Evolutionary conservation across 2,797 vertebrate genomes (phyloP).

Genomic region (Podarcis lilfordi): DNA sequence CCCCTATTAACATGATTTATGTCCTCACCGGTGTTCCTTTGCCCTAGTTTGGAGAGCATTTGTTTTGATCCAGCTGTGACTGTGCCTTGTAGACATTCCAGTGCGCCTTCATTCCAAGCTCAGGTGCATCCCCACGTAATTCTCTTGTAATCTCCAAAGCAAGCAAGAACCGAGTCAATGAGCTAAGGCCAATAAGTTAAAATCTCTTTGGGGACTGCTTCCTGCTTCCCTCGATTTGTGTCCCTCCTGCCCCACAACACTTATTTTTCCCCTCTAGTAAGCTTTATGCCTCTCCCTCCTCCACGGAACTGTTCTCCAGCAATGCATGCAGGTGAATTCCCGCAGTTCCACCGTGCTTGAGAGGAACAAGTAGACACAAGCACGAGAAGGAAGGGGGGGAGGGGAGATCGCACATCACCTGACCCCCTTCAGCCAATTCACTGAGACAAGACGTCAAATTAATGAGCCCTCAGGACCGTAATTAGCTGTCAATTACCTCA

Average conservation of each 20-base stretch:
- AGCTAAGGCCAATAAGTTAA: not conserved
- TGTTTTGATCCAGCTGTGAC: not conserved
- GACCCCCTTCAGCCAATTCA: slow-evolving; percentile 85
- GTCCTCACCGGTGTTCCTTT: not conserved
- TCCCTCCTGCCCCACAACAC: not conserved
- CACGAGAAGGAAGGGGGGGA: not conserved
- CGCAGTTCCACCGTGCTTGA: slow-evolving; percentile 23
- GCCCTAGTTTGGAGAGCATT: not conserved
- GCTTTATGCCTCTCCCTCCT: not conserved
- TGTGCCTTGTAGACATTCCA: not conserved
- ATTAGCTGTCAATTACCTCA: slow-evolving; percentile 99
- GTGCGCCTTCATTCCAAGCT: fast-evolving
- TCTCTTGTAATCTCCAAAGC: not conserved
- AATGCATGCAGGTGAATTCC: slow-evolving; percentile 56
- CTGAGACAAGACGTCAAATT: slow-evolving; percentile 90
- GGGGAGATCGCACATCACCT: slow-evolving; percentile 75
- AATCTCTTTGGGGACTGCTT: not conserved
- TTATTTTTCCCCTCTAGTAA: no score
- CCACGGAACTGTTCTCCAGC: not conserved
- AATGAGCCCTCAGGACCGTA: slow-evolving; percentile 90
- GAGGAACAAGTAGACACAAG: slow-evolving; percentile 48
- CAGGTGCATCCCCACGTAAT: fast-evolving
- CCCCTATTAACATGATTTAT: fast-evolving
- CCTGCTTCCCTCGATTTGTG: fast-evolving
- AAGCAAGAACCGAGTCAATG: not conserved